phyloP scores from a whole-genome alignment of 1,140 invertebrate species.

The Ceratoteleas bidentatus region DNA sequence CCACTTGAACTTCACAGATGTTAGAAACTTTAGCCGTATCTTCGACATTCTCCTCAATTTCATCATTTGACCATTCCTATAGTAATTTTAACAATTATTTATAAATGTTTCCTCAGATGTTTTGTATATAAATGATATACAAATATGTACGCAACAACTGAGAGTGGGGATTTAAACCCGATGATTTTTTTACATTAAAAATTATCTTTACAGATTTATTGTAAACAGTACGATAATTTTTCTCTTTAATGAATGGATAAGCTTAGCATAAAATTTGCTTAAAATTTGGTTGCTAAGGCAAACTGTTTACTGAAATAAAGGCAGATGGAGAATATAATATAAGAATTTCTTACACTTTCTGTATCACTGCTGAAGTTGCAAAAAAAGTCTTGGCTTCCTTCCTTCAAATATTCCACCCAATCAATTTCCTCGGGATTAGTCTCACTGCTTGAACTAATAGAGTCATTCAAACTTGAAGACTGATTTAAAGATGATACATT shows the following conservation, averaged over 20 bases:
- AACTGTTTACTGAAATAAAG: too few relatives aligned
- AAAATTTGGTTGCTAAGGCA: too few relatives aligned
- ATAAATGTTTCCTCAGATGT: conserved; percentile 65
- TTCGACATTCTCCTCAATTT: conserved; percentile 52
- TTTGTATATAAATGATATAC: too few relatives aligned
- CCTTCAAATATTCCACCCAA: conserved; percentile 78
- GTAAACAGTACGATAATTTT: too few relatives aligned
- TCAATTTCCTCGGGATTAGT: conserved; percentile 75
- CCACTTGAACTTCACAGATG: not conserved
- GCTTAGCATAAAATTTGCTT: too few relatives aligned
- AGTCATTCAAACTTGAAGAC: conserved; percentile 34
- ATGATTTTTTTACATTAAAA: too few relatives aligned
- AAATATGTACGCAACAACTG: too few relatives aligned
- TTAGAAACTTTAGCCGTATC: not conserved
- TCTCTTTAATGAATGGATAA: too few relatives aligned
- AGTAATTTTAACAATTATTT: conserved; percentile 3
- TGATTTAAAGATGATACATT: conserved; percentile 64
- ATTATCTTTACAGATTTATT: too few relatives aligned
- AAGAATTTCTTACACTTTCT: too few relatives aligned
- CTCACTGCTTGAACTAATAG: conserved; percentile 44
- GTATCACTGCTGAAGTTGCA: conserved; percentile 72
- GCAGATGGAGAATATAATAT: too few relatives aligned
- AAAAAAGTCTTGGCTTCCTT: conserved; percentile 76
- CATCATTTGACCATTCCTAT: conserved; percentile 73
- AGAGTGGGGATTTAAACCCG: too few relatives aligned